Evolutionary conservation across 2,113 vertebrate genomes (phyloP).

Genomic region (Struthidea cinerea): DNA sequence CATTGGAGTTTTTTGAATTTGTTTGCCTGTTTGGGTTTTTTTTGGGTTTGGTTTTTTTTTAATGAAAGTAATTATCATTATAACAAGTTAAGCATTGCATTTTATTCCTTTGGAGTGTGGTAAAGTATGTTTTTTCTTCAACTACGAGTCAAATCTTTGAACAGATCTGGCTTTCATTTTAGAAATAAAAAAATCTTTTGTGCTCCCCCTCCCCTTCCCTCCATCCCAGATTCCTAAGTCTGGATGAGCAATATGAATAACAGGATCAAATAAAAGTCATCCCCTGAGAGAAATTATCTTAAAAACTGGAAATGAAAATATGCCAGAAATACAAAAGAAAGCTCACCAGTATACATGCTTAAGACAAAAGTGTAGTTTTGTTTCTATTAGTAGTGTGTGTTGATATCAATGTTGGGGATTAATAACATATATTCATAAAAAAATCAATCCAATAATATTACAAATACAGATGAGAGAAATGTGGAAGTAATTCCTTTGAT

Average conservation of each 20-base stretch:
- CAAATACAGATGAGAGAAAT: not conserved
- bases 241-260: not conserved
- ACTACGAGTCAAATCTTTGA: not conserved
- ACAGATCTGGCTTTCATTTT: not conserved
- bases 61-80: conserved; percentile 46
- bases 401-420: not conserved
- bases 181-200: not conserved
- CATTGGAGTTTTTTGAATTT: not conserved
- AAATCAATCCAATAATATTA: not conserved
- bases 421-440: not conserved
- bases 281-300: not conserved
- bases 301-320: not conserved
- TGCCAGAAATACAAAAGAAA: not conserved
- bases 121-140: conserved; percentile 18
- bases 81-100: conserved; percentile 35
- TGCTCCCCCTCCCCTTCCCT: not conserved
- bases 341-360: not conserved
- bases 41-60: not conserved
- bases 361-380: not conserved
- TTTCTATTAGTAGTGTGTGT: not conserved
- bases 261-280: not conserved
- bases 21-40: no score
- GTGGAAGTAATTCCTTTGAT: not conserved
- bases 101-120: not conserved
- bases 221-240: not conserved